phyloP scores from a whole-genome alignment of 2,797 vertebrate genomes.

The Dallia pectoralis region DNA sequence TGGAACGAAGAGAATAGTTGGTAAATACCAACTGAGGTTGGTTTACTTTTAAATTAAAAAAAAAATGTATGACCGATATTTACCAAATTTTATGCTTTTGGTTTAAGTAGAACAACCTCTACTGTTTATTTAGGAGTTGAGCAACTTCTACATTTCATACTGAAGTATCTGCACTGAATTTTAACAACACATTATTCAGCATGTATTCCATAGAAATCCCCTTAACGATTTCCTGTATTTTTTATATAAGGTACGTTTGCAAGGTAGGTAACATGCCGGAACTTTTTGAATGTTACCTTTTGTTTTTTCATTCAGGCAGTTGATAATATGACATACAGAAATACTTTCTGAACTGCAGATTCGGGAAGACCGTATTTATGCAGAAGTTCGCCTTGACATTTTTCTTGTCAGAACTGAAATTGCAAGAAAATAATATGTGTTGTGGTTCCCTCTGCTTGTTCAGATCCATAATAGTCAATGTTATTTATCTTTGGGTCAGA shows the following conservation, averaged over 20 bases:
- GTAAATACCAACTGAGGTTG: too few species aligned
- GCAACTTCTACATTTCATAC: not conserved
- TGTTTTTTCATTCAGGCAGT: not conserved
- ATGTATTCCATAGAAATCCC: not conserved
- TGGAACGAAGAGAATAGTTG: slow-evolving; percentile 1
- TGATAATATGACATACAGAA: not conserved
- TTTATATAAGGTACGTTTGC: not conserved
- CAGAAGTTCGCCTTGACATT: not conserved
- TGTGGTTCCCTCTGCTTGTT: not conserved
- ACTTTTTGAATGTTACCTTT: not conserved
- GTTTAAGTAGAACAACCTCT: too few species aligned
- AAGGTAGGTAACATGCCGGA: not conserved
- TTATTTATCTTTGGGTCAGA: slow-evolving; percentile 3
- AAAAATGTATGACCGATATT: too few species aligned
- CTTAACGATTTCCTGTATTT: not conserved
- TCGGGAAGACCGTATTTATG: not conserved
- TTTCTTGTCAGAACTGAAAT: slow-evolving; percentile 23
- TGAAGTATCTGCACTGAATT: not conserved
- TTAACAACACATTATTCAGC: not conserved
- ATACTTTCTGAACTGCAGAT: not conserved
- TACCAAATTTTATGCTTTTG: too few species aligned
- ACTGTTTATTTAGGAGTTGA: not conserved
- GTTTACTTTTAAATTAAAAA: too few species aligned
- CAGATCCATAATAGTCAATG: slow-evolving; percentile 16
- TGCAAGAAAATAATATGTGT: not conserved